phyloP scores from a whole-genome alignment of 2,888 invertebrate genomes.

The Rhaphigaster nebulosa region DNA sequence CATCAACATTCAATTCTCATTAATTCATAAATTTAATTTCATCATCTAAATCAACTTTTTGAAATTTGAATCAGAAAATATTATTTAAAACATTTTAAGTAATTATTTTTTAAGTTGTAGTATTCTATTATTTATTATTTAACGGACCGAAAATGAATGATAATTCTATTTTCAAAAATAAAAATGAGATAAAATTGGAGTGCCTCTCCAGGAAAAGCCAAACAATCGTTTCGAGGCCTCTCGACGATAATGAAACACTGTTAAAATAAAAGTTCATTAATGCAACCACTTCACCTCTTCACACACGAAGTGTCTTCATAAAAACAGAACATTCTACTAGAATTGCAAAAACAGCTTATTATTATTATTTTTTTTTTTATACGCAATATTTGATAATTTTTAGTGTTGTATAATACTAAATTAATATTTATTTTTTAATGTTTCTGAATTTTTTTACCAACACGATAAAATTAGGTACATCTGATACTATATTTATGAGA shows the following conservation, averaged over 20 bases:
- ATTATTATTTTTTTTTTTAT: neutral
- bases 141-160: neutral
- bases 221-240: slow-evolving; percentile 2
- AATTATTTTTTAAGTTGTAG: neutral
- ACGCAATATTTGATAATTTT: neutral
- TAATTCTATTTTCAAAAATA: neutral
- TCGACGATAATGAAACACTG: slow-evolving; percentile 14
- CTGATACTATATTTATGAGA: too few species aligned
- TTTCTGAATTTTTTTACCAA: too few species aligned
- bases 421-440: too few species aligned
- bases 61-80: neutral
- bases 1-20: too few species aligned
- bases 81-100: neutral
- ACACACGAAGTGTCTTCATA: neutral
- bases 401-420: too few species aligned
- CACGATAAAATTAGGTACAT: too few species aligned
- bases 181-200: neutral
- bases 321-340: neutral
- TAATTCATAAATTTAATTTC: too few species aligned
- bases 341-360: neutral
- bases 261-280: slow-evolving; percentile 36
- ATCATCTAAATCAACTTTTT: too few species aligned
- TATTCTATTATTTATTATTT: too few species aligned
- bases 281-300: slow-evolving; percentile 6
- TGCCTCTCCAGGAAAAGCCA: neutral